These are phyloP conservation scores for Bedellia somnulentella DNA, from an alignment of 2,888 invertebrate species.

Conservation along the genomic window DNA sequence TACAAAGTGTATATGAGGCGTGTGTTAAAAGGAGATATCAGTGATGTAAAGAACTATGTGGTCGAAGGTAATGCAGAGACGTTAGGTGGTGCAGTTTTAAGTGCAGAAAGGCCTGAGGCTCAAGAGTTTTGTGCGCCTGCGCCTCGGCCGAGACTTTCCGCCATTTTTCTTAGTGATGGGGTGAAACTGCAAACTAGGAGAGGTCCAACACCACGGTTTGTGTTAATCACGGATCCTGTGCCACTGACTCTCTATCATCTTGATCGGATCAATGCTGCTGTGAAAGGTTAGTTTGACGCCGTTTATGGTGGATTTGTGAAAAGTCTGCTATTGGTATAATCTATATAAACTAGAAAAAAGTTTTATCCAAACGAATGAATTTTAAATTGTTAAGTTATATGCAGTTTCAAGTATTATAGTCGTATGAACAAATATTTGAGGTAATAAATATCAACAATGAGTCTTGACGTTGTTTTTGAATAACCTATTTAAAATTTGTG, in stretches of 20 bases:
- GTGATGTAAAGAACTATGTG: constrained; percentile 33
- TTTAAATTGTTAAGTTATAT: no score
- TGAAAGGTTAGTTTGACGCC: constrained; percentile 38
- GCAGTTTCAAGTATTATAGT: no score
- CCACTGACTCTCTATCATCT: constrained; percentile 54
- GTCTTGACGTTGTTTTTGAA: no score
- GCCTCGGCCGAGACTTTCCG: constrained; percentile 46
- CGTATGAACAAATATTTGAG: no score
- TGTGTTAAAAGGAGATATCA: constrained; percentile 44
- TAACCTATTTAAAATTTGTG: no score
- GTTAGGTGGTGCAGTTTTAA: constrained; percentile 38
- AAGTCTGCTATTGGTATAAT: no score
- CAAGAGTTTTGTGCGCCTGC: constrained; percentile 40
- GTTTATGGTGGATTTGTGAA: no score
- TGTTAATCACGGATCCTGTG: constrained; percentile 48
- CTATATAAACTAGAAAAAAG: no score
- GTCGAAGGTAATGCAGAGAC: constrained; percentile 28
- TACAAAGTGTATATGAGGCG: constrained; percentile 47
- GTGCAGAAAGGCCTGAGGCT: constrained; percentile 32
- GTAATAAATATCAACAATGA: no score
- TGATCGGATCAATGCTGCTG: constrained; percentile 54
- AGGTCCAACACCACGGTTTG: constrained; percentile 28
- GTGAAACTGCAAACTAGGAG: constrained; percentile 22
- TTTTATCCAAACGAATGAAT: no score
- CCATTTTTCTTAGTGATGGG: constrained; percentile 46